Conservation (phyloP, 2,888 invertebrate genomes). For the Aspidapion aeneum region DNA sequence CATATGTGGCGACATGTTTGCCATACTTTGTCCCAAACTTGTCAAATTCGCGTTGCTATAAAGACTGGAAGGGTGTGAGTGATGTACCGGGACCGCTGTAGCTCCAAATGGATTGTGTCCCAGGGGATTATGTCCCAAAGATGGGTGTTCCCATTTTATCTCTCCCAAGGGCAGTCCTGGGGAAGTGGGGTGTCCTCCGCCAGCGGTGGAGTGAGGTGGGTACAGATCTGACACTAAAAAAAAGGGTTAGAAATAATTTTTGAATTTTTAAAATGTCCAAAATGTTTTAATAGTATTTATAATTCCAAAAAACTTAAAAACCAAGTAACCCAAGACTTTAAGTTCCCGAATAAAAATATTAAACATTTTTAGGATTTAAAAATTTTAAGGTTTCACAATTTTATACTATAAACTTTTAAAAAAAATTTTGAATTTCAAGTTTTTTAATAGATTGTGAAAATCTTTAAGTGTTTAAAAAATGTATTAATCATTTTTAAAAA, state of each 20-base stretch:
- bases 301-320: too few relatives aligned
- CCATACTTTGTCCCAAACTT: conserved; percentile 48
- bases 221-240: conserved; percentile 40
- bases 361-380: too few relatives aligned
- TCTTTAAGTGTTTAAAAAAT: too few relatives aligned
- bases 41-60: conserved; percentile 47
- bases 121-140: conserved; percentile 14
- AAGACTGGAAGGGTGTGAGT: conserved; percentile 42
- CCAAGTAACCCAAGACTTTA: too few relatives aligned
- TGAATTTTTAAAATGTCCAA: too few relatives aligned
- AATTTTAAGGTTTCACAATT: too few relatives aligned
- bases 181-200: conserved; percentile 44
- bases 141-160: conserved; percentile 36
- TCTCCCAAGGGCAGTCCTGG: conserved; percentile 42
- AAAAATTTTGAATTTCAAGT: too few relatives aligned
- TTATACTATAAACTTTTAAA: too few relatives aligned
- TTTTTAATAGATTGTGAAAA: too few relatives aligned
- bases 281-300: too few relatives aligned
- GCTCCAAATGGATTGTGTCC: conserved; percentile 40
- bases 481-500: too few relatives aligned
- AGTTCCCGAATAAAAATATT: too few relatives aligned
- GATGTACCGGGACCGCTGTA: conserved; percentile 38
- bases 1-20: conserved; percentile 47
- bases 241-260: conserved; percentile 19
- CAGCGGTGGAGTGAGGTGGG: conserved; percentile 22